Evolutionary conservation across 1,140 invertebrate species (phyloP).

Genomic region (Camponotus vicinus): DNA sequence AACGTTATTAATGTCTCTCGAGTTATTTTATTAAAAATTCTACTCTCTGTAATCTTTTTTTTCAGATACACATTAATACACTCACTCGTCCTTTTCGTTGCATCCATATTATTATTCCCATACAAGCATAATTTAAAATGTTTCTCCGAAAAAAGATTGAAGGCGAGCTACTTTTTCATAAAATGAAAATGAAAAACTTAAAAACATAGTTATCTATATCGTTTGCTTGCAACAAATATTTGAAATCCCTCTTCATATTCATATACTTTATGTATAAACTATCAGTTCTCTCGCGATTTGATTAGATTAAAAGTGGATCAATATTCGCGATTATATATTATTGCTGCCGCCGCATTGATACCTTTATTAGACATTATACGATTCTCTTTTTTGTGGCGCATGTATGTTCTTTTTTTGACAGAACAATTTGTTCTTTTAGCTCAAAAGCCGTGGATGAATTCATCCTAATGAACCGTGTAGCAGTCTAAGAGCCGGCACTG

Average conservation of each 20-base stretch:
- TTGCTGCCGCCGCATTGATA: neutral
- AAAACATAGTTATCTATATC: constrained; percentile 25
- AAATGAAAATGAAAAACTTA: constrained; percentile 24
- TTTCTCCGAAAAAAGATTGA: neutral
- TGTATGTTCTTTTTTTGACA: neutral
- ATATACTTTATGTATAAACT: neutral
- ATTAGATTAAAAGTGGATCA: constrained; percentile 36
- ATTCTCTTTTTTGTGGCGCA: neutral
- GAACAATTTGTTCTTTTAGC: constrained; percentile 2
- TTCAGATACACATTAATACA: constrained; percentile 6
- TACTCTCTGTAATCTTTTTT: neutral
- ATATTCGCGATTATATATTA: neutral
- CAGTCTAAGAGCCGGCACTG: constrained; percentile 24
- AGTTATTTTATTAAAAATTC: constrained; percentile 35
- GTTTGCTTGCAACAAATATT: constrained; percentile 5
- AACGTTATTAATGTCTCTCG: constrained; percentile 3
- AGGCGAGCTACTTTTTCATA: neutral
- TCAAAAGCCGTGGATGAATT: constrained; percentile 48
- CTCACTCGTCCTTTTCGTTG: neutral
- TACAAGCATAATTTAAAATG: constrained; percentile 33
- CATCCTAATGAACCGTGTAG: constrained; percentile 44
- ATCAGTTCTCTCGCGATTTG: constrained; percentile 2
- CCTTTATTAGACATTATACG: neutral
- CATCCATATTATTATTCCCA: neutral
- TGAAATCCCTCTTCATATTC: constrained; percentile 7